Conservation (phyloP, 2,888 invertebrate species). For the Thecocarcelia acutangulata region DNA sequence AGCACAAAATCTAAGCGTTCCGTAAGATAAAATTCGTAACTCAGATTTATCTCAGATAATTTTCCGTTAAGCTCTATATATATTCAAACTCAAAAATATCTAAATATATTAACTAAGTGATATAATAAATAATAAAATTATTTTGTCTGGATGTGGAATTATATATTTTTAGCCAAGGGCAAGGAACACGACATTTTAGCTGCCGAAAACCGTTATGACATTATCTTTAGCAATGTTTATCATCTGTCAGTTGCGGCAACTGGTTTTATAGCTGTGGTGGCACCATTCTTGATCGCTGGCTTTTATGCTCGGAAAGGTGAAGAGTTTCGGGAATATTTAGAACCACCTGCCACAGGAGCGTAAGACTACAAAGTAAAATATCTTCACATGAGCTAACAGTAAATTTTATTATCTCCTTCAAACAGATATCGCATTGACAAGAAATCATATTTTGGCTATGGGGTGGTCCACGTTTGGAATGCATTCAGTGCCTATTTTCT, state of each 20-base stretch:
- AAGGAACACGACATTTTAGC: constrained; percentile 47
- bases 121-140: no score
- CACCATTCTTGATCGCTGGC: constrained; percentile 42
- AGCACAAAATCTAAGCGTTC: no score
- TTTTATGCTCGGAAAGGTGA: constrained; percentile 28
- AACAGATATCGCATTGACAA: constrained; percentile 30
- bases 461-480: constrained; percentile 19
- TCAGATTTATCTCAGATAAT: no score
- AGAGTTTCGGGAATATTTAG: constrained; percentile 33
- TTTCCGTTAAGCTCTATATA: no score
- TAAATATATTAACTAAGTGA: no score
- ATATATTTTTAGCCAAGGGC: constrained; percentile 48
- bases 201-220: constrained; percentile 60
- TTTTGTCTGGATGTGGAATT: no score
- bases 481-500: background rate
- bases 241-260: constrained; percentile 36
- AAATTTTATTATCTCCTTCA: background rate
- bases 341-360: constrained; percentile 48
- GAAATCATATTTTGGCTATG: background rate
- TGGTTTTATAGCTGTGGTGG: constrained; percentile 5
- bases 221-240: constrained; percentile 43
- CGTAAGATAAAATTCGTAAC: no score
- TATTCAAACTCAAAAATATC: no score
- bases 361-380: constrained; percentile 23
- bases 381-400: no score